Conservation (phyloP, 2,797 vertebrate species). For the Helarctos malayanus region DNA sequence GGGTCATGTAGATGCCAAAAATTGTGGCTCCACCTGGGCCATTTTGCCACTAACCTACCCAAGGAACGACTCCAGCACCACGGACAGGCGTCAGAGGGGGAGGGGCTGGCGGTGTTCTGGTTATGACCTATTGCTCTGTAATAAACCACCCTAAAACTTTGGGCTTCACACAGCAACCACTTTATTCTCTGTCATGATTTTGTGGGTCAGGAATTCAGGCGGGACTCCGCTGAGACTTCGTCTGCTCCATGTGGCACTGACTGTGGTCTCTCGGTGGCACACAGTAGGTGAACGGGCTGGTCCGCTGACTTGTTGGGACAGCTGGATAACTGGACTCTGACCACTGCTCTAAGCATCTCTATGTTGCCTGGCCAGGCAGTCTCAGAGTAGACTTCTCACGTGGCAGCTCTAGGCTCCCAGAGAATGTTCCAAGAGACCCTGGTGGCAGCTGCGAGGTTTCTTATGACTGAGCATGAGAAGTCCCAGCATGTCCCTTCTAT, state of each 20-base stretch:
- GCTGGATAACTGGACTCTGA: background rate
- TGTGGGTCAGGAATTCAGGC: background rate
- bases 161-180: background rate
- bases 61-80: background rate
- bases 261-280: background rate
- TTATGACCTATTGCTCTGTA: background rate
- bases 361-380: accelerated
- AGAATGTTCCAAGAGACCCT: background rate
- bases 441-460: background rate
- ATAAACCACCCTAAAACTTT: background rate
- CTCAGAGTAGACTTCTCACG: background rate
- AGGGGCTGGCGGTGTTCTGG: background rate
- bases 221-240: background rate
- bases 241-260: accelerated
- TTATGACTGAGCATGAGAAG: background rate
- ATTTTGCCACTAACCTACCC: background rate
- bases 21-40: background rate
- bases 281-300: accelerated
- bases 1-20: background rate
- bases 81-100: background rate
- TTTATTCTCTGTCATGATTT: background rate
- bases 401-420: background rate
- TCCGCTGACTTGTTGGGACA: background rate
- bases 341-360: accelerated
- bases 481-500: background rate